A percentile compares a stretch with the other conserved stretches of the same genome.
These are phyloP conservation scores for Drosophila pandora DNA, from an alignment of 1,140 invertebrate species.

Conservation along the genomic window DNA sequence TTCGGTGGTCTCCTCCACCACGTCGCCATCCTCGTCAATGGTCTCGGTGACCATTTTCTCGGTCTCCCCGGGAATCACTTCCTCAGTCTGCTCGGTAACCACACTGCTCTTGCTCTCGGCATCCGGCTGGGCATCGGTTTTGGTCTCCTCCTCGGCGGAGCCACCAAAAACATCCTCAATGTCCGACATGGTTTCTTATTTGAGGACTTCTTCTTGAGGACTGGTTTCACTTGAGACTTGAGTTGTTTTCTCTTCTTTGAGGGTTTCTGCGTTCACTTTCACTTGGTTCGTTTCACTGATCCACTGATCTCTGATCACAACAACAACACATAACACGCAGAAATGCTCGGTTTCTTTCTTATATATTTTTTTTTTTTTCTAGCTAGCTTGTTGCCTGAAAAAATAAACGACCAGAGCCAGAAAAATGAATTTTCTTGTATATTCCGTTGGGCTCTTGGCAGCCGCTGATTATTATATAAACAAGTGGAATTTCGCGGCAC, in stretches of 20 bases:
- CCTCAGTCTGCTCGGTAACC: slow-evolving; percentile 69
- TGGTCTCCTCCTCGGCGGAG: slow-evolving; percentile 52
- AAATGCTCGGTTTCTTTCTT: slow-evolving; percentile 26
- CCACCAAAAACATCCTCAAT: slow-evolving; percentile 73
- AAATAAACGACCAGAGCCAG: slow-evolving; percentile 35
- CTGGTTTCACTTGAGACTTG: slow-evolving; percentile 17
- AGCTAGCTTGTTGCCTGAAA: slow-evolving; percentile 32
- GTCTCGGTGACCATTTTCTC: slow-evolving; percentile 79
- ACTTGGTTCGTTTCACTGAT: slow-evolving; percentile 61
- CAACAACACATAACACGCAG: slow-evolving; percentile 50
- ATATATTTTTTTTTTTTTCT: slow-evolving; percentile 10
- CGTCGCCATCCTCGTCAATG: slow-evolving; percentile 81
- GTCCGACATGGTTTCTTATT: slow-evolving; percentile 70
- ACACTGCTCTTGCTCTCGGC: slow-evolving; percentile 68
- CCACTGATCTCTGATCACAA: slow-evolving; percentile 50
- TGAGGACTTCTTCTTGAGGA: slow-evolving; percentile 16
- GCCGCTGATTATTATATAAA: slow-evolving; percentile 48
- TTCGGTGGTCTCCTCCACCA: slow-evolving; percentile 79
- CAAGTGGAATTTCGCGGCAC: slow-evolving; percentile 42
- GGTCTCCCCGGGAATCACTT: slow-evolving; percentile 71
- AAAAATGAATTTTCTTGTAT: slow-evolving; percentile 43
- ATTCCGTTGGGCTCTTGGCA: slow-evolving; percentile 45
- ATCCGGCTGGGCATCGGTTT: slow-evolving; percentile 37
- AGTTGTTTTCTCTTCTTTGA: slow-evolving; percentile 13
- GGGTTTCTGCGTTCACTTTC: slow-evolving; percentile 64